These are phyloP conservation scores for Eospalax fontanierii DNA, from an alignment of 2,797 vertebrate genomes.

Conservation along the genomic window DNA sequence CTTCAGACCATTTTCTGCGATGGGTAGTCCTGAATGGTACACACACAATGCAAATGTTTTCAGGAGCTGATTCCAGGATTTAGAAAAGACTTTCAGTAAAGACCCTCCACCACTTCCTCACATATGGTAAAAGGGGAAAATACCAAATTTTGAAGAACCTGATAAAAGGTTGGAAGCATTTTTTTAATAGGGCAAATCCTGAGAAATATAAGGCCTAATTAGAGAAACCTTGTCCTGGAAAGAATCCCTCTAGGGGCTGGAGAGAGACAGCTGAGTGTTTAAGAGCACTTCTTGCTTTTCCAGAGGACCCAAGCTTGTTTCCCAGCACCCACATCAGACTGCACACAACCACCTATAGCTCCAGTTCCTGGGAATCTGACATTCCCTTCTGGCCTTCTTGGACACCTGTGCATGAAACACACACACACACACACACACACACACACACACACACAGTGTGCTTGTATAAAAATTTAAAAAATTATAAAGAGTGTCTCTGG, in stretches of 20 bases:
- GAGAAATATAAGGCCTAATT: background rate
- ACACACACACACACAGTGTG: background rate
- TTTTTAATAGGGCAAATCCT: background rate
- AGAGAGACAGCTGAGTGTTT: background rate
- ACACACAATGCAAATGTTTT: background rate
- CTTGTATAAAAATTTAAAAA: background rate
- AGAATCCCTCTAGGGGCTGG: background rate
- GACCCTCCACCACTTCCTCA: background rate
- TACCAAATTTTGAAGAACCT: conserved; percentile 5
- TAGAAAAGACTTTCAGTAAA: conserved; percentile 49
- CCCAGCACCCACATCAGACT: background rate
- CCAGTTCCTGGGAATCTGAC: background rate
- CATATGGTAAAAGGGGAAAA: background rate
- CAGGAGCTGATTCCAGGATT: background rate
- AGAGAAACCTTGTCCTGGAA: background rate
- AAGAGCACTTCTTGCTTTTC: background rate
- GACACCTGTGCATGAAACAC: background rate
- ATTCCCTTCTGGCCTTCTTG: background rate
- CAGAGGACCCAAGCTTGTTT: background rate
- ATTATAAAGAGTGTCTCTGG: background rate
- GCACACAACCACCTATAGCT: background rate
- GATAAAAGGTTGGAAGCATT: conserved; percentile 38
- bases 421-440: background rate
- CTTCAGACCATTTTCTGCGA: background rate
- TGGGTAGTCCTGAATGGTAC: background rate